Evolutionary conservation across 2,113 vertebrate species (phyloP).

Genomic region (Phyllostomus hastatus): DNA sequence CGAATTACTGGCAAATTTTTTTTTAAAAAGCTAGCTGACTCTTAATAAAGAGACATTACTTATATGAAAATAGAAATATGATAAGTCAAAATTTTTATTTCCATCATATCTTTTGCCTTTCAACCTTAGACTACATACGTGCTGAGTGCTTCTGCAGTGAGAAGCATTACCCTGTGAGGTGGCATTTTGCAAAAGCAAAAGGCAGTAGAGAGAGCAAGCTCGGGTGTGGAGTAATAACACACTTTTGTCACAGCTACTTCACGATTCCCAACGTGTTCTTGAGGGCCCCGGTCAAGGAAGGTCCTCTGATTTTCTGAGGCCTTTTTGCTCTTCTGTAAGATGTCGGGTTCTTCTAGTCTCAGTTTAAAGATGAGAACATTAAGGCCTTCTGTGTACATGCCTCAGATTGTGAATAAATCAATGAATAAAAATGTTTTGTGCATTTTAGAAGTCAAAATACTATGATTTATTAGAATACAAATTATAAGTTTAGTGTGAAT

Average conservation of each 20-base stretch:
- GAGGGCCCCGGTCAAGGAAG: no score
- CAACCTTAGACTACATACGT: no score
- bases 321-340: neutral
- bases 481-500: neutral
- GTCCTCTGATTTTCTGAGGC: neutral
- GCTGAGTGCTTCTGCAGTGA: neutral
- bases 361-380: neutral
- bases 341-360: neutral
- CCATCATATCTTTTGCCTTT: neutral
- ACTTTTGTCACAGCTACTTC: neutral
- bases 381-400: neutral
- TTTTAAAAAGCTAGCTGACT: neutral
- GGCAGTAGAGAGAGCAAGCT: neutral
- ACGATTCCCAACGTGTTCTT: neutral
- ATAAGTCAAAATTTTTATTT: neutral
- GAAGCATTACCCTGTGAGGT: neutral
- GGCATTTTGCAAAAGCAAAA: neutral
- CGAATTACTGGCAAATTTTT: neutral
- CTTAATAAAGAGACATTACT: neutral
- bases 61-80: neutral
- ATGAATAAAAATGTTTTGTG: neutral
- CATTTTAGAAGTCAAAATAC: neutral
- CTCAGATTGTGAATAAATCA: neutral
- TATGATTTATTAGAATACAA: neutral
- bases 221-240: neutral